Evolutionary conservation across 2,113 vertebrate species (phyloP), one percentile per base, ranked within the genome.

Genomic region (Solea solea): DNA sequence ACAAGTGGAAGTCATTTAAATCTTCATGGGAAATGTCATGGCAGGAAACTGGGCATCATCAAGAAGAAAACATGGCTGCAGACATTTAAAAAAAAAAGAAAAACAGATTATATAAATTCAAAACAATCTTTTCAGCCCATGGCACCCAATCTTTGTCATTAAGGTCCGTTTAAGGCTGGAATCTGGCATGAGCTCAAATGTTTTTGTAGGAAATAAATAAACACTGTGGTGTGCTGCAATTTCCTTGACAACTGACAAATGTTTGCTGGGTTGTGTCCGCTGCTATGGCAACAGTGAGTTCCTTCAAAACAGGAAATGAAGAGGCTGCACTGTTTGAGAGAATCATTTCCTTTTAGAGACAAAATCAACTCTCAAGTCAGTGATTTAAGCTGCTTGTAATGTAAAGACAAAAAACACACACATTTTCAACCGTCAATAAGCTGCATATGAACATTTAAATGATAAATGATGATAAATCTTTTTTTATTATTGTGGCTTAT

Each of bases 231-330:
- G 53, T 79, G 72, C 64, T 15, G 64, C 28, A 34, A 84, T 88
- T 88, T 86, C 91, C 91, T 76, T 88, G 78, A 87, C 83, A 88
- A 93, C 89, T 2, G 4, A 25, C 72, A 40, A 55, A 74, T 93
- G 88, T 91, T 91, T 89, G 67, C 79, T 21, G 45, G 63, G 65
- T 90, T 84, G 81, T 78, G 61, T 85, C 58, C 49, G 57, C 75
- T 89, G 66, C 81, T 55, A 90, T 91, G 73, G 90, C 70, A 90
- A 93, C 91, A 5, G 65, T 44, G 58, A 87, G 69, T 80, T 78
- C 64, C 78, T 57, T 74, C 83, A 88, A 73, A 92, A 93, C 89
- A 93, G 89, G 91, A 93, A 91, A 77, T 79, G 69, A 86, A 81
- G 72, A 64, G 67, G 64, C 77, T 42, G 76, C 60, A 40, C 66